Conservation (phyloP, 2,113 vertebrate genomes). For the Perca flavescens region DNA sequence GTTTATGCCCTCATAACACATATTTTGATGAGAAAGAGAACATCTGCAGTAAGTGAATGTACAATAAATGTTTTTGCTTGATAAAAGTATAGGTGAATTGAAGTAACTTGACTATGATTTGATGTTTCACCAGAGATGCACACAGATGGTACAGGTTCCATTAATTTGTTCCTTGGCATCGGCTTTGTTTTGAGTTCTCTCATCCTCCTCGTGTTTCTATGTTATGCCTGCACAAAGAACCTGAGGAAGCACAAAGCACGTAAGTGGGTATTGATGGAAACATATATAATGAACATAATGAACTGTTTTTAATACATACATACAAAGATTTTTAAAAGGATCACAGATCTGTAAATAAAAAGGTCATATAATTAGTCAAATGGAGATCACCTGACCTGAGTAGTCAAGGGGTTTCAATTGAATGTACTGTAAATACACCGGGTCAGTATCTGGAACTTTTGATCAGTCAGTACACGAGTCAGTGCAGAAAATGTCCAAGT, state of each 20-base stretch:
- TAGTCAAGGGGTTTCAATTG: neutral
- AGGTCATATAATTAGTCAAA: neutral
- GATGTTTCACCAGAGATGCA: slow-evolving; percentile 19
- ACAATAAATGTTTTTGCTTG: neutral
- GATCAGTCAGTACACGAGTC: neutral
- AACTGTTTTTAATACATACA: neutral
- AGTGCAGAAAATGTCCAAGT: neutral
- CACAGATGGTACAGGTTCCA: neutral
- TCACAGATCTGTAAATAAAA: neutral
- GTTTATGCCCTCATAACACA: slow-evolving; percentile 28
- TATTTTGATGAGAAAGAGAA: slow-evolving; percentile 38
- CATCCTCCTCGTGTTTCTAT: slow-evolving; percentile 37
- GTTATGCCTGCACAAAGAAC: slow-evolving; percentile 4
- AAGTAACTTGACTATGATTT: slow-evolving; percentile 16
- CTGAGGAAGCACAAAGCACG: slow-evolving; percentile 29
- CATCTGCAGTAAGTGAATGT: slow-evolving; percentile 2
- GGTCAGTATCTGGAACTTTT: neutral
- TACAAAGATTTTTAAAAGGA: neutral
- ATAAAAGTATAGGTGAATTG: neutral
- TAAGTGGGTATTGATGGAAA: slow-evolving; percentile 42
- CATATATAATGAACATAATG: neutral
- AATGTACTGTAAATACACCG: neutral
- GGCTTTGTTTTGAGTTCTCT: slow-evolving; percentile 52
- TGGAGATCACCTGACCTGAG: no score
- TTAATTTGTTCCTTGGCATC: slow-evolving; percentile 14